Conservation (phyloP, 2,888 invertebrate genomes). For the Eupithecia dodoneata region DNA sequence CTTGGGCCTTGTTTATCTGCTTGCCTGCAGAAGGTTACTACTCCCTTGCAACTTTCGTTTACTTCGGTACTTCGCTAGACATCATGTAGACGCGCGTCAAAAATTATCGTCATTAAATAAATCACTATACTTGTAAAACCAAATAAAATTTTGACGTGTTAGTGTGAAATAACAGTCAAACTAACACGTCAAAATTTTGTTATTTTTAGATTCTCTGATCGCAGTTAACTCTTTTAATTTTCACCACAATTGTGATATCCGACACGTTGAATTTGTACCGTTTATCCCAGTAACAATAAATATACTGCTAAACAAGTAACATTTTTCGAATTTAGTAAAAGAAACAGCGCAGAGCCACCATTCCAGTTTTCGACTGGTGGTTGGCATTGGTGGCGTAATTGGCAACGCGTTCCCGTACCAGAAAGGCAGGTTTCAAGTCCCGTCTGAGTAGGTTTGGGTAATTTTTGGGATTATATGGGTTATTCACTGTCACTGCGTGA, state of each 20-base stretch:
- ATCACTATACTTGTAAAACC: background rate
- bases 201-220: background rate
- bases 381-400: no score
- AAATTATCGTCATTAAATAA: background rate
- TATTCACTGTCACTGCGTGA: no score
- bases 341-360: background rate
- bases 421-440: background rate
- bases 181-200: background rate
- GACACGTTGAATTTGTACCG: background rate
- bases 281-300: background rate
- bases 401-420: no score
- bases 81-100: background rate
- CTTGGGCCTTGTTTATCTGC: conserved; percentile 2
- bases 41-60: conserved; percentile 7
- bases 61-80: background rate
- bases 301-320: no score
- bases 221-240: background rate
- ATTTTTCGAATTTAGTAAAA: background rate
- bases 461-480: no score
- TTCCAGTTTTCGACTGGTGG: background rate
- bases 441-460: background rate
- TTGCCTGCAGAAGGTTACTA: conserved; percentile 11
- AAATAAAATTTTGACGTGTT: no score
- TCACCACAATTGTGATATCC: background rate
- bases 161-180: no score